Evolutionary conservation across 1,140 invertebrate species (phyloP).

Genomic region (Neodiprion pinetum): DNA sequence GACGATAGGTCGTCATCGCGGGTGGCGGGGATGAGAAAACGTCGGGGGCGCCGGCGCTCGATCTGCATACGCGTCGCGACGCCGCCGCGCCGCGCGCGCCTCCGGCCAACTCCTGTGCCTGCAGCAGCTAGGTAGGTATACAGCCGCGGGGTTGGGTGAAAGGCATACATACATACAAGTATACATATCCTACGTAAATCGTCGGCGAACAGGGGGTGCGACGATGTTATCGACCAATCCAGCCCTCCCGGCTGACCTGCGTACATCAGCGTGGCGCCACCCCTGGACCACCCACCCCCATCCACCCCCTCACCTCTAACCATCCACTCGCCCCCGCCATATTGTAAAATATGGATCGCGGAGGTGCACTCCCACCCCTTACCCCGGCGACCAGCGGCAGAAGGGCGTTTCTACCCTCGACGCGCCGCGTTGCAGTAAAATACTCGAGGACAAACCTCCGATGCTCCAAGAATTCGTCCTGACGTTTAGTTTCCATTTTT

Average conservation of each 20-base stretch:
- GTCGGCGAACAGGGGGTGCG: conserved; percentile 42
- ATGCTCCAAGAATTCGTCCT: too few relatives aligned
- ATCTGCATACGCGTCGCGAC: conserved; percentile 38
- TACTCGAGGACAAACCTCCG: too few relatives aligned
- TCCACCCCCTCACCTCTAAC: conserved; percentile 50
- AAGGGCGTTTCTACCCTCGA: too few relatives aligned
- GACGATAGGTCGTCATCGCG: neutral
- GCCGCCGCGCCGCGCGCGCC: neutral
- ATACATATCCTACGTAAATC: conserved; percentile 6
- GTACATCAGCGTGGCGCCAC: conserved; percentile 54
- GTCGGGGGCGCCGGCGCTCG: conserved; percentile 7
- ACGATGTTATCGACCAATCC: conserved; percentile 57
- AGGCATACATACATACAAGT: conserved; percentile 27
- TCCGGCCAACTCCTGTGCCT: too few relatives aligned
- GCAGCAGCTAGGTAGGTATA: too few relatives aligned
- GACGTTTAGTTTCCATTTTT: too few relatives aligned
- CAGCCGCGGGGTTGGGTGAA: conserved; percentile 32
- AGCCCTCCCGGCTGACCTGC: conserved; percentile 48
- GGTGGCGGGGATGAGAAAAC: neutral
- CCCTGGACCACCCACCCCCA: conserved; percentile 55
- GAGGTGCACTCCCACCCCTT: conserved; percentile 45
- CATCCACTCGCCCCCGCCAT: conserved; percentile 53
- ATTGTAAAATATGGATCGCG: conserved; percentile 62
- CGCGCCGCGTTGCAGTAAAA: too few relatives aligned
- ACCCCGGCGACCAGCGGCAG: conserved; percentile 22